Evolutionary conservation across 2,888 invertebrate genomes (phyloP), one percentile per base, ranked within the genome.

Genomic region (Eupithecia exiguata): DNA sequence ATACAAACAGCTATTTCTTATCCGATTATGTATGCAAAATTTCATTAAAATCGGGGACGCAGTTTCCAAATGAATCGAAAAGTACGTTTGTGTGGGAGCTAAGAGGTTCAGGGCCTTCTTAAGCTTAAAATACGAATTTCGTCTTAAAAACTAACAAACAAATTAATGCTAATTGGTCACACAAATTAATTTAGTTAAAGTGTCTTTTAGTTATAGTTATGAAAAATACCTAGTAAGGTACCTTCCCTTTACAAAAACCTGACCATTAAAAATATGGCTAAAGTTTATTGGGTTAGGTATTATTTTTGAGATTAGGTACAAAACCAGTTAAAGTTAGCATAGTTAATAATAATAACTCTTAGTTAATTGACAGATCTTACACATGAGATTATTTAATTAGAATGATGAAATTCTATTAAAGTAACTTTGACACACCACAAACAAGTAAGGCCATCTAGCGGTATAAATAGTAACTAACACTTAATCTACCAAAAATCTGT

Each of bases 131-230:
- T 30, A 30, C 62, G 18, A 30, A 35, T 35, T 62, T 35, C 12
- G 58, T 25, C 58, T 58, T 58, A 58, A 14, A 58, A 46, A 58
- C 3, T 58, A 58, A 53, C 21, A 49, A 53, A 21, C 10, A 21
- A 30, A 25, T 58, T 58, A 58, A 58, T 58, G 80, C 78, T 83
- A 84, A 82, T 82, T 71, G 74, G 78, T 75, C 71, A 75, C 80
- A 79, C 77, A 74, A 78, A 78, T 80, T 79, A 78, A 49, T 66
- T 74, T 70, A 76, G 72, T 68, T 62, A 49, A 40, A 74, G 38
- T 77, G 76, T 77, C 76, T 77, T 77, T 77, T 77, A 77, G 74
- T 74, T 66, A 71, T 77, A 77, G 74, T 74, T 66, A 71, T 36
- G 36, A 76, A 74, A 70, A 66, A 36, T 36, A n/a, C n/a, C n/a